Conservation (phyloP, 2,888 invertebrate species). For the Drosophila borborema region DNA sequence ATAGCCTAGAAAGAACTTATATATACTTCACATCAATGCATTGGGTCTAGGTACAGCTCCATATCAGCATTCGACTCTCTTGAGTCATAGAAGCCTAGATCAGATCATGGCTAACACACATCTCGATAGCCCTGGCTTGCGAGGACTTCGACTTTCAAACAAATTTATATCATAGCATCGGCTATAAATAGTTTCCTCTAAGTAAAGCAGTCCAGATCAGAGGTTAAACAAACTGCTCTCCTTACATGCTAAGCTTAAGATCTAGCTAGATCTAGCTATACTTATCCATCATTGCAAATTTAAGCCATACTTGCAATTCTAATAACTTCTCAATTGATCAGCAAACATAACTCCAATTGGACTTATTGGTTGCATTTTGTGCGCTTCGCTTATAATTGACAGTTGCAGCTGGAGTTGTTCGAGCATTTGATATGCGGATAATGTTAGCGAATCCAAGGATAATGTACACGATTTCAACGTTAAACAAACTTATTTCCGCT, state of each 20-base stretch:
- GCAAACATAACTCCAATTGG: not conserved
- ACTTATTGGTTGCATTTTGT: slow-evolving; percentile 2
- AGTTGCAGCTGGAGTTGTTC: slow-evolving; percentile 25
- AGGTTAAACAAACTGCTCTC: too few species aligned
- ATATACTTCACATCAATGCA: too few species aligned
- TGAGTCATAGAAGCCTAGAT: too few species aligned
- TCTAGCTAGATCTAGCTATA: too few species aligned
- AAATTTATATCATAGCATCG: too few species aligned
- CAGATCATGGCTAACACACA: not conserved
- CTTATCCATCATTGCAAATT: not conserved
- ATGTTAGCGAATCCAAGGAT: slow-evolving; percentile 46
- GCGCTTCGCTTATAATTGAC: slow-evolving; percentile 33
- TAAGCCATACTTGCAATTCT: not conserved
- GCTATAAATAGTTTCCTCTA: too few species aligned
- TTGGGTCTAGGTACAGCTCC: too few species aligned
- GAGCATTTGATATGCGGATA: slow-evolving; percentile 42
- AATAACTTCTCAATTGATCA: not conserved
- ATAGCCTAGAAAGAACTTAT: too few species aligned
- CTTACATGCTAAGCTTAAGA: too few species aligned
- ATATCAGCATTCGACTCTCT: too few species aligned
- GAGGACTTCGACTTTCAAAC: too few species aligned
- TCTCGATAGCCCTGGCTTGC: not conserved
- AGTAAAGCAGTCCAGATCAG: not conserved
- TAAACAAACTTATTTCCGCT: slow-evolving; percentile 63
- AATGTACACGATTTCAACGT: slow-evolving; percentile 54